Evolutionary conservation across 2,797 vertebrate species (phyloP).

Genomic region (Antrozous pallidus): DNA sequence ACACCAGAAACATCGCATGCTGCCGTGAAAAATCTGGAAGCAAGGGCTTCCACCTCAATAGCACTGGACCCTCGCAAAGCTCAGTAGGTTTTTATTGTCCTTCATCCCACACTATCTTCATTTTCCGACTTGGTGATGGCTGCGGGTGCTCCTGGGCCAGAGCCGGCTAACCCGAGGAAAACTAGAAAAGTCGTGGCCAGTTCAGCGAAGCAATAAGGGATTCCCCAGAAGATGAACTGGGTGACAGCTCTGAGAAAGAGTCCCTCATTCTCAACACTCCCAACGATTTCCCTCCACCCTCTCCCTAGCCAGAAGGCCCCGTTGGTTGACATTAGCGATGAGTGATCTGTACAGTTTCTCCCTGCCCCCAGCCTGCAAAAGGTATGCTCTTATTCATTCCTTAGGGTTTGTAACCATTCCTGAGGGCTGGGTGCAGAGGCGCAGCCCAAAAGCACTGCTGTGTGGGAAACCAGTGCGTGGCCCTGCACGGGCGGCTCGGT

Average conservation of each 20-base stretch:
- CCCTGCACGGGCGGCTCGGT: neutral
- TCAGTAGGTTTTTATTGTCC: neutral
- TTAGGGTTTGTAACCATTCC: slow-evolving; percentile 45
- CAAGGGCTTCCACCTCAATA: neutral
- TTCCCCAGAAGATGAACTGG: neutral
- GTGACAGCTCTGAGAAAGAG: neutral
- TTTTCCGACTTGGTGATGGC: neutral
- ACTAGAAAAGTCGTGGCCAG: rapidly evolving
- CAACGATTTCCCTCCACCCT: neutral
- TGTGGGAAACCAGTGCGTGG: neutral
- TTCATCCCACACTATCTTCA: neutral
- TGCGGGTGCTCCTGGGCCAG: neutral
- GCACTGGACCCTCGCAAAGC: neutral
- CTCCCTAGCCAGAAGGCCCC: neutral
- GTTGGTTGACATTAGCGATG: neutral
- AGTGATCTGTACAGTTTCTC: slow-evolving; percentile 9
- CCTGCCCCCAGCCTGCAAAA: neutral
- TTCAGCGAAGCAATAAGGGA: neutral
- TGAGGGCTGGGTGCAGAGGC: neutral
- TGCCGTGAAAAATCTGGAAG: neutral
- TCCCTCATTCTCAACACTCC: neutral
- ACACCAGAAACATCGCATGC: neutral
- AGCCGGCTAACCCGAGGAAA: neutral
- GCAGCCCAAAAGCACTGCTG: neutral
- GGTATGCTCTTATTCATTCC: neutral